phyloP scores from a whole-genome alignment of 2,113 vertebrate genomes.

The Lamprologus callipterus region DNA sequence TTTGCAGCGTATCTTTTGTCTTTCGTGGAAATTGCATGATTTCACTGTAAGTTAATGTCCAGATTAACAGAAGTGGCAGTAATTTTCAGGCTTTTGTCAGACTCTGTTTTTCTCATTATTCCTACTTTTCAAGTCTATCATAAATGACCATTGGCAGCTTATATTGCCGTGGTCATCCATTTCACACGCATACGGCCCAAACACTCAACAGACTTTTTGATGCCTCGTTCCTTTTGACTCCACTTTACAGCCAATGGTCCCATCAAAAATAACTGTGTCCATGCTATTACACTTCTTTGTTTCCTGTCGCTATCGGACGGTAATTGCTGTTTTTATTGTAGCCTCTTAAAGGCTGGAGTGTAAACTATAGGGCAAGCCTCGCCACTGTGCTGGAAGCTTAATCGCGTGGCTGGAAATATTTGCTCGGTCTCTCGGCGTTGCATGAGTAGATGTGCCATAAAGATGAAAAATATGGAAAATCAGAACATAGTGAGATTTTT shows the following conservation, averaged over 20 bases:
- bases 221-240: constrained; percentile 47
- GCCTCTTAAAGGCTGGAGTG: constrained; percentile 46
- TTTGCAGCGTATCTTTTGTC: constrained; percentile 21
- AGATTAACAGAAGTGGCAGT: not conserved
- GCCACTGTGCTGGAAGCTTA: constrained; percentile 12
- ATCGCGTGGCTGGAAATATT: constrained; percentile 17
- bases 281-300: constrained; percentile 43
- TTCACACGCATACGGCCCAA: constrained; percentile 10
- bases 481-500: not conserved
- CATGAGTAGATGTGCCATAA: not conserved
- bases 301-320: constrained; percentile 43
- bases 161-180: constrained; percentile 4
- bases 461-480: not conserved
- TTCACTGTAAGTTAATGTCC: constrained; percentile 11
- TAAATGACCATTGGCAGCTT: constrained; percentile 25
- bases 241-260: constrained; percentile 40
- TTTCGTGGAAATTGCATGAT: not conserved
- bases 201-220: constrained; percentile 46
- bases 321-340: constrained; percentile 61
- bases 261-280: constrained; percentile 43
- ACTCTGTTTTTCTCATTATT: constrained; percentile 28
- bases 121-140: constrained; percentile 14
- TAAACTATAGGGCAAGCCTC: constrained; percentile 42
- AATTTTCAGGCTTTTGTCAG: not conserved
- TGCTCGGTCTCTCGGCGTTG: not conserved